Base-by-base conservation (phyloP, 37 sponge, comb jelly and placozoan genomes). In the Aphrocallistes beatrix region DNA sequence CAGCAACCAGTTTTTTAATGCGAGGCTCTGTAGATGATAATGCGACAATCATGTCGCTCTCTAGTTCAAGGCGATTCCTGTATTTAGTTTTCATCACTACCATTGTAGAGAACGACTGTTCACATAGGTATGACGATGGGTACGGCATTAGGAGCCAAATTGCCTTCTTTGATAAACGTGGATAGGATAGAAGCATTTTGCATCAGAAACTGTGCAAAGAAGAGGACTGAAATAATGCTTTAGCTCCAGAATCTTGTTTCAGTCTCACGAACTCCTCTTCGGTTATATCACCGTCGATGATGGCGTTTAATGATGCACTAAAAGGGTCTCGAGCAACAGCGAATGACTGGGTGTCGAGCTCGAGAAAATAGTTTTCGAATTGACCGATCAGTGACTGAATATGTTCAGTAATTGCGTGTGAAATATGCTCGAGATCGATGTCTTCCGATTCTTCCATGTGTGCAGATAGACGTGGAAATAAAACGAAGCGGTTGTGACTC, bases 211-310 rank as follows among this genome's bases (percentile, higher is more conserved):
- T 47, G 49, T 47, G 49, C 49, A 47, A 47, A 47, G 49, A 47
- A 21, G 49, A 13, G 49, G 49, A 47, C 49, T 47, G 49, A 47
- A 47, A 47, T 13, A 13, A 60, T 60, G 75, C 8, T 60, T 60
- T 60, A 19, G 75, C 75, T 60, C 75, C 75, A 28, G 8, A 60
- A 60, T 60, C 75, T 30, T 60, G 75, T 30, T 60, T 60, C 75
- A 60, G 75, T 60, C 75, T 60, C 34, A 60, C 75, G 75, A 60
- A 30, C 75, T 60, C 75, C 75, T 60, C 75, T 60, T 60, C 75
- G n/a, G 75, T 60, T 19, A 60, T 13, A 60, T 60, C 75, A 60
- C n/a, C 75, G 75, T 60, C 75, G 34, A 1, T 60, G 75, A 60
- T 60, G 21, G 75, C 8, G 8, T 60, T 30, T 60, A 60, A 60